Conservation (phyloP, 2,797 vertebrate species). For the Myripristis jacobus region DNA sequence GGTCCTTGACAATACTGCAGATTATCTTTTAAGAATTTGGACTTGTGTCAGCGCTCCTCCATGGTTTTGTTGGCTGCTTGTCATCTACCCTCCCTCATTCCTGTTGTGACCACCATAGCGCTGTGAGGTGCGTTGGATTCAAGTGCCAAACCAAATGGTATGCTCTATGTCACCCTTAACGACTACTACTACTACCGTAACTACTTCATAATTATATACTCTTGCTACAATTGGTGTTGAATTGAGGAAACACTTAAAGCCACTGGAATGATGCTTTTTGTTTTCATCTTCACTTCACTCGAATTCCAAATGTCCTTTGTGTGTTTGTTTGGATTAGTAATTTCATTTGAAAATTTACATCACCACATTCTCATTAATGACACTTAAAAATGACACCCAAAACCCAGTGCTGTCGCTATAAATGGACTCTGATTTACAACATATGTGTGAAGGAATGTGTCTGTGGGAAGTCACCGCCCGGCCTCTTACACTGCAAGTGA, state of each 20-base stretch:
- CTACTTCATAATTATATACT: conserved; percentile 21
- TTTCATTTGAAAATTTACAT: no score
- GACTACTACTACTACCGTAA: no score
- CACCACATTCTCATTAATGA: no score
- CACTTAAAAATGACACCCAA: no score
- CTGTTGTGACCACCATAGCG: conserved; percentile 19
- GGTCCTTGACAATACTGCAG: conserved; percentile 20
- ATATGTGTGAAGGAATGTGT: no score
- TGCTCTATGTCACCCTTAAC: conserved; percentile 13
- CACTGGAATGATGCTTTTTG: conserved; percentile 3
- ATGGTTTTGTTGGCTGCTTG: conserved; percentile 4
- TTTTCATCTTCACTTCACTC: conserved; percentile 6
- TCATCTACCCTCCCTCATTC: conserved; percentile 6
- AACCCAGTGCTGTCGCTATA: no score
- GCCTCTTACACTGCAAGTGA: no score
- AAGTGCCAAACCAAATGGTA: conserved; percentile 31
- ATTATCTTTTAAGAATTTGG: neutral
- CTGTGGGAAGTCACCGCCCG: no score
- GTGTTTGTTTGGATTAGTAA: no score
- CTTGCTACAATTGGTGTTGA: conserved; percentile 2
- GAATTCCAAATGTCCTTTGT: neutral
- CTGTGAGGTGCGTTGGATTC: conserved; percentile 6
- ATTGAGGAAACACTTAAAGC: conserved; percentile 24
- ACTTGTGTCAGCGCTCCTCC: conserved; percentile 28
- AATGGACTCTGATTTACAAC: no score